Evolutionary conservation across 2,888 invertebrate species (phyloP), one percentile per base, ranked within the genome.

Genomic region (Hirtodrosophila cameraria): DNA sequence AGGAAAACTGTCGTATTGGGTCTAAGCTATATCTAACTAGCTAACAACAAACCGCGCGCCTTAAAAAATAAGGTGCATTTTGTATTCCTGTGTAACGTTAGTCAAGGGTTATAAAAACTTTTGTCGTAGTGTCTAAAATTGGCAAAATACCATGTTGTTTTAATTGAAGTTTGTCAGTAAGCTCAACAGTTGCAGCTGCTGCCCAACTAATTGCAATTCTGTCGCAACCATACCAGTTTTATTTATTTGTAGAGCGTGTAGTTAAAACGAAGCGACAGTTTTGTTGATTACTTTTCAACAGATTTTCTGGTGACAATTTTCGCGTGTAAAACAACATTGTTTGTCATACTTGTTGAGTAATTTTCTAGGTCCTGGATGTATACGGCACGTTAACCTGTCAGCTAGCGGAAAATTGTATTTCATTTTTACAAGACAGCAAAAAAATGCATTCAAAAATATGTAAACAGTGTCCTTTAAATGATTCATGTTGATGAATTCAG

Each of bases 241-340:
- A 36, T 11, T 28, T 39, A 20, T 16, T 58, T 45, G 46, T 55
- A 16, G 11, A 11, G 38, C 33, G 18, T 25, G 23, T 33, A 36
- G 27, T 49, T 12, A 31, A 46, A 59, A 42, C 18, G 41, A 18
- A 13, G 41, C 33, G 61, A 62, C 58, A 58, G 25, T 53, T 58
- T 73, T 48, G 35, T 36, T 39, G 60, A 72, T 72, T 50, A 61
- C 39, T 69, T 60, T 54, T 23, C 41, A 35, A 50, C 58, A 64
- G 53, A 68, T 61, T 64, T 67, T 59, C 50, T 43, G 71, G 8
- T 43, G 50, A 42, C 41, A 55, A n/a, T 38, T 35, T 52, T 55
- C 36, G 20, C 48, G 18, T 54, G 31, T 52, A 28, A 15, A 5
- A 12, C 8, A n/a, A 6, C 8, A 35, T 28, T 41, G 23, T 45